Evolutionary conservation across 2,113 vertebrate genomes (phyloP), one percentile per base, ranked within the genome.

Genomic region (Heterochromis multidens): DNA sequence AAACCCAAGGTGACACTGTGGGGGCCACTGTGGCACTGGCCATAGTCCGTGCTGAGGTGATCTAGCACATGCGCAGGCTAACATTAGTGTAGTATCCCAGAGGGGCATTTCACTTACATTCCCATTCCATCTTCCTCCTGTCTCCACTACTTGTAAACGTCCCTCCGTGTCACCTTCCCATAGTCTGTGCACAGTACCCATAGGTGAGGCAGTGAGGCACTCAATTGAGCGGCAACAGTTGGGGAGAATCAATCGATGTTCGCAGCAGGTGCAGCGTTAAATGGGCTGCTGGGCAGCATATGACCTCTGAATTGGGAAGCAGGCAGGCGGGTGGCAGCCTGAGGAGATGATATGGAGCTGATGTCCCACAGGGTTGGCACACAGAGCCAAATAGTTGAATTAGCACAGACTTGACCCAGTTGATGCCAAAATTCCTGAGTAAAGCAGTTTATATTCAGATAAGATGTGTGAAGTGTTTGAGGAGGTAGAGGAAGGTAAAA

Each of bases 1-100:
- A 92, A 94, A 92, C 86, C 79, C 91, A 93, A 93, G 93, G 93
- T 93, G 92, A 93, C 90, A 88, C 81, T 59, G 62, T 12, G 1
- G 56, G 78, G 70, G 65, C 70, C 35, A 43, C 59, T 82, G 77
- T 63, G 40, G 76, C 77, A 37, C 37, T 16, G 72, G 80, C 63
- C 70, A 81, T 58, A 33, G 77, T 74, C 85, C 21, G 1, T 37
- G 31, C 82, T 17, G 43, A 86, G 88, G 84, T 49, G 74, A 60
- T 81, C 70, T 85, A 79, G 82, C 87, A 85, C 49, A 5, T 79
- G 88, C 17, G 6, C 52, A 58, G 52, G 85, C 76, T 89, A 89
- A 92, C 88, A 87, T 88, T 93, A 92, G 88, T 87, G 77, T 80
- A 56, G 74, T 25, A 31, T 91, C 91, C 89, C 92, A 83, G 61